These are phyloP conservation scores for Andrena hattorfiana DNA, from an alignment of 2,888 invertebrate genomes.

Conservation along the genomic window DNA sequence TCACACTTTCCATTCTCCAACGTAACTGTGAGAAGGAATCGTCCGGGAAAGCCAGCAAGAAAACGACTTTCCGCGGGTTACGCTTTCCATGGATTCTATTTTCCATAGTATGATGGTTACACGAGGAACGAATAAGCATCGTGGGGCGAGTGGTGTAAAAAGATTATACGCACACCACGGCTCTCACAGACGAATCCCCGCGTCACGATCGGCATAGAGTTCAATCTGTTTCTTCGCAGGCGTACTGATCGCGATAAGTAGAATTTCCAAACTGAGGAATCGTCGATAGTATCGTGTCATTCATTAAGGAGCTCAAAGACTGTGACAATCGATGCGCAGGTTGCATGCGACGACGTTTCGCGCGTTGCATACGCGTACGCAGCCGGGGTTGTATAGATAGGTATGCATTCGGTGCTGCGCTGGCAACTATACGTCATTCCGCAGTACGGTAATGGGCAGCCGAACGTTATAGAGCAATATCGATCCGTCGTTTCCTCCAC, in stretches of 20 bases:
- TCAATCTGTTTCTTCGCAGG: no score
- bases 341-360: constrained; percentile 8
- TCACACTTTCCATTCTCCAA: neutral
- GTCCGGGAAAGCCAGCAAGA: neutral
- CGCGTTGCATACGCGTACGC: neutral
- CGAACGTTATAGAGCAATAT: constrained; percentile 54
- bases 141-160: neutral
- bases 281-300: neutral
- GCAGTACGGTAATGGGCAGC: constrained; percentile 52
- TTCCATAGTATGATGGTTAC: neutral
- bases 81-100: neutral
- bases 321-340: constrained; percentile 13
- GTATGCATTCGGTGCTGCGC: constrained; percentile 27
- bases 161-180: neutral
- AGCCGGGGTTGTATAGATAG: neutral
- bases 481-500: constrained; percentile 48
- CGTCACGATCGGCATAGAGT: no score
- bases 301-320: constrained; percentile 30
- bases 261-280: no score
- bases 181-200: neutral
- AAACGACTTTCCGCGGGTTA: neutral
- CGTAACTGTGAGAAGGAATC: neutral
- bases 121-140: neutral
- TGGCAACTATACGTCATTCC: constrained; percentile 45
- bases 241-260: no score